A percentile compares a stretch with the other conserved stretches of the same genome.
Evolutionary conservation across 2,113 vertebrate genomes (phyloP).

Genomic region (Chitala chitala): DNA sequence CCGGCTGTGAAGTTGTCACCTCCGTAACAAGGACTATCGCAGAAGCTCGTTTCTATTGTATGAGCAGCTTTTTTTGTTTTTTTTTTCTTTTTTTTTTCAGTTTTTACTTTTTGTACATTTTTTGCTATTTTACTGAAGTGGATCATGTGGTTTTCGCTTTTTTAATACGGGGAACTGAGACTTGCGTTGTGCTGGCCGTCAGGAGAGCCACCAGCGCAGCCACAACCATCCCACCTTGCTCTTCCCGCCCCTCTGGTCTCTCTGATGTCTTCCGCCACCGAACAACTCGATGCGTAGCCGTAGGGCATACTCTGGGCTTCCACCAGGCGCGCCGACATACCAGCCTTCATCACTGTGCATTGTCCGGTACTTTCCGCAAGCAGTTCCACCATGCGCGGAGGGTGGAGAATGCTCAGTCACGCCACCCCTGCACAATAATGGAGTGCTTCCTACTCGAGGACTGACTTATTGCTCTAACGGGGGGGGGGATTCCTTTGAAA

Average conservation of each 20-base stretch:
- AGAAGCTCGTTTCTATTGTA: neutral
- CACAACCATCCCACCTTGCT: no score
- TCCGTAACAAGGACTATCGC: neutral
- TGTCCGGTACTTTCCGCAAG: neutral
- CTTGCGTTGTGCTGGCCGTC: no score
- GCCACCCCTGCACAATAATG: neutral
- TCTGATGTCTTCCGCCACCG: neutral
- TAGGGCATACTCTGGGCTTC: neutral
- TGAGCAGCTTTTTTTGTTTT: neutral
- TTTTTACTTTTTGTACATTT: slow-evolving; percentile 7
- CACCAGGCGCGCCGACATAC: neutral
- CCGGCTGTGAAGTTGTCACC: neutral
- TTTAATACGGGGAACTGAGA: slow-evolving; percentile 10
- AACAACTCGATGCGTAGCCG: neutral
- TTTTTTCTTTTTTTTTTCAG: neutral
- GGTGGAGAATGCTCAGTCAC: neutral
- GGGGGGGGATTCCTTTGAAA: neutral
- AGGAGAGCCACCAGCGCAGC: no score
- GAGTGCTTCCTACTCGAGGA: neutral
- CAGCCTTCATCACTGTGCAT: neutral
- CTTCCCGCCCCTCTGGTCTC: neutral
- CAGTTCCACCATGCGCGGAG: neutral
- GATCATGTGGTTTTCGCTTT: slow-evolving; percentile 4
- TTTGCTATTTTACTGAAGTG: slow-evolving; percentile 20
- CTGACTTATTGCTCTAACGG: neutral